Percentiles rank a stretch among this genome's conserved stretches.
These are phyloP conservation scores for Stylophora pistillata DNA, from an alignment of 64 coral and sea anemone species.

Conservation along the genomic window DNA sequence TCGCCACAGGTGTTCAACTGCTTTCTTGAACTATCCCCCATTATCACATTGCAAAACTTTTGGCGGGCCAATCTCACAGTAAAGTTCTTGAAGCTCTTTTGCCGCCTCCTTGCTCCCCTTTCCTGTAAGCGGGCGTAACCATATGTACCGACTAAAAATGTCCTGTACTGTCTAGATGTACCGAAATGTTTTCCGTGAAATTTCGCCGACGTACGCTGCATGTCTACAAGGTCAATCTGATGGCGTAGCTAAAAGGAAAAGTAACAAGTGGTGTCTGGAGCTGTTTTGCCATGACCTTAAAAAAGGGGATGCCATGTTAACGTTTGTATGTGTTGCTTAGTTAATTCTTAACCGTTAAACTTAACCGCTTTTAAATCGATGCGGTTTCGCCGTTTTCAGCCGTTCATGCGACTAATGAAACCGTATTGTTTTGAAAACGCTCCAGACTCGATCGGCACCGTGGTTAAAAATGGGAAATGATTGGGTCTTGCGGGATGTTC, in stretches of 20 bases:
- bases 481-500: too few relatives aligned
- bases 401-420: too few relatives aligned
- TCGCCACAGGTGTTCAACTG: not conserved
- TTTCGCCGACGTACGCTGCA: not conserved
- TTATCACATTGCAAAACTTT: slow-evolving; percentile 12
- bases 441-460: too few relatives aligned
- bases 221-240: slow-evolving; percentile 1
- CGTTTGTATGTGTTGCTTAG: slow-evolving; percentile 1
- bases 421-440: too few relatives aligned
- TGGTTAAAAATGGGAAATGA: too few relatives aligned
- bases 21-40: slow-evolving; percentile 5
- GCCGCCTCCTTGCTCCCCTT: slow-evolving; percentile 1
- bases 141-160: slow-evolving; percentile 15
- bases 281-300: not conserved
- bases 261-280: not conserved
- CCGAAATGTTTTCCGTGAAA: not conserved
- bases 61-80: slow-evolving; percentile 33
- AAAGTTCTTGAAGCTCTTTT: not conserved
- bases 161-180: slow-evolving; percentile 39
- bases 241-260: not conserved
- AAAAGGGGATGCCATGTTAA: not conserved
- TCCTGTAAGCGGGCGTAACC: slow-evolving; percentile 20
- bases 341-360: not conserved
- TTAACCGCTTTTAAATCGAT: too few relatives aligned
- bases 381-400: too few relatives aligned